A percentile compares a stretch with the other conserved stretches of the same genome.
Conservation (phyloP, 2,797 vertebrate genomes). For the Fratercula arctica region DNA sequence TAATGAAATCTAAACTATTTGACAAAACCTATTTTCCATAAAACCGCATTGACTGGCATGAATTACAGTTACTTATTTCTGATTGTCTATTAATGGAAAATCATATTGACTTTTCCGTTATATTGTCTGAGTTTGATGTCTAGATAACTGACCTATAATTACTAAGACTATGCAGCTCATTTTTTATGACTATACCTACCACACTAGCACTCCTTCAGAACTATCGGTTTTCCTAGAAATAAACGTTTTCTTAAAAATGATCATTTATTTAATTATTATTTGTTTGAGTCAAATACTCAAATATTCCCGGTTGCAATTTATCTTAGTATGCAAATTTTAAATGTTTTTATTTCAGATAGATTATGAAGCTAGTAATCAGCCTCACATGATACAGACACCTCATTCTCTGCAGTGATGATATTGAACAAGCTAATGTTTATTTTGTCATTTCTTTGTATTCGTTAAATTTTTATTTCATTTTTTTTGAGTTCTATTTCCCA, state of each 20-base stretch:
- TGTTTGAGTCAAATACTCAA: background rate
- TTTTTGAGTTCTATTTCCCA: background rate
- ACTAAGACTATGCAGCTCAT: background rate
- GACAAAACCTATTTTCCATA: constrained; percentile 1
- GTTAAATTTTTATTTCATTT: background rate
- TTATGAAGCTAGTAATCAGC: background rate
- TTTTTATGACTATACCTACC: background rate
- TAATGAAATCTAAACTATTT: constrained; percentile 41
- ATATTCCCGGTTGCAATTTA: background rate
- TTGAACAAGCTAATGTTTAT: background rate
- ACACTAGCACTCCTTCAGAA: background rate
- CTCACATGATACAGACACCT: accelerated
- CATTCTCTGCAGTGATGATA: background rate
- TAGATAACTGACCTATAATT: background rate
- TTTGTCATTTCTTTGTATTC: background rate
- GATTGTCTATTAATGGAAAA: constrained; percentile 4
- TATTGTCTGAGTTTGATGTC: background rate
- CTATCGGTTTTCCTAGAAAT: background rate
- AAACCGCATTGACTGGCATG: background rate
- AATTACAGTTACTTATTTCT: background rate
- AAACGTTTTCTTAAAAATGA: background rate
- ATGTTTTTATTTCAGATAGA: background rate
- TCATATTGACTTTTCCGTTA: constrained; percentile 7
- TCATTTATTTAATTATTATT: background rate
- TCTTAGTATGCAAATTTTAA: too few relatives aligned